Evolutionary conservation across 1,140 invertebrate genomes (phyloP), one percentile per base, ranked within the genome.

Genomic region (Magallana angulata): DNA sequence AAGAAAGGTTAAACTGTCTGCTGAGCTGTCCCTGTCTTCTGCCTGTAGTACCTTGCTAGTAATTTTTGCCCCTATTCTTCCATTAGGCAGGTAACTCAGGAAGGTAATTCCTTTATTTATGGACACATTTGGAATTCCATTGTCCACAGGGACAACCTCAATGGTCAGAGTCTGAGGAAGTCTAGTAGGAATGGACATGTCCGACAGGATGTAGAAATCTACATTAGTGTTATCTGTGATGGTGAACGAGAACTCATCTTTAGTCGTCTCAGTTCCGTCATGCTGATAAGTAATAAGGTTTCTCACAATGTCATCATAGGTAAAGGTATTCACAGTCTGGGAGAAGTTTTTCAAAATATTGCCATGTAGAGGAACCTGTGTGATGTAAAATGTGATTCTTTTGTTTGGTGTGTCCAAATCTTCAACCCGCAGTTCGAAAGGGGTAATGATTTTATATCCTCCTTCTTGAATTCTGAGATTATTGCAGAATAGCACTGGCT

Each of bases 201-300:
- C 92, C 0, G 94, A 94, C 76, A 93, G 92, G 7, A 94, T 91
- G 80, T 91, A 95, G 91, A 95, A 95, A 56, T 95, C 92, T 1
- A 90, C 89, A 87, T 95, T 94, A 1, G 92, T 92, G 8, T 95
- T 95, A 85, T 95, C 95, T 0, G 92, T 93, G 0, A 95, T 92
- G 3, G 93, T 93, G 80, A 95, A 92, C 56, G 93, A 93, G 86
- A 95, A 95, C 83, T 92, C 91, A 89, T 95, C 95, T 30, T 92
- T 88, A 1, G 87, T 87, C 9, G 95, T 95, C 87, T 95, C 95
- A 0, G 93, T 93, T 36, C 95, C 94, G 88, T 95, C 95, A 90
- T 95, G 95, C 60, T 93, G 92, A 89, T 95, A 95, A 30, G 92
- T 93, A 71, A 95, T 93, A 59, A 94, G 68, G 82, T 94, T 94